Percentiles rank a stretch among this genome's conserved stretches.
Conservation (phyloP, 2,888 invertebrate genomes). For the Drosophila ezoana region DNA sequence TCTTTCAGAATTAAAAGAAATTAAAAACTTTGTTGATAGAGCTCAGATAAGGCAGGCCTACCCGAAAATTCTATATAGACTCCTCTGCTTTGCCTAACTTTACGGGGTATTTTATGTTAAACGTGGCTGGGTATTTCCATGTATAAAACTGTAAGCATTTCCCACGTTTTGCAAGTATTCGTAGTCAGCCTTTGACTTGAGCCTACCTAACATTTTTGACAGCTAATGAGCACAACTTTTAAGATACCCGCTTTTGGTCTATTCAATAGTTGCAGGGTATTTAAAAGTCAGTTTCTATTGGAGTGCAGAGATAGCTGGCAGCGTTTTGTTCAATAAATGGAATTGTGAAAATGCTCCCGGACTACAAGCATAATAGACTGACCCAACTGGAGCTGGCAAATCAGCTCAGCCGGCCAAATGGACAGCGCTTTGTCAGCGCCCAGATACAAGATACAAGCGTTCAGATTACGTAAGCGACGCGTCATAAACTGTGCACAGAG, state of each 20-base stretch:
- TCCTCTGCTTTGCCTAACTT: neutral
- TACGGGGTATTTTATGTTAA: neutral
- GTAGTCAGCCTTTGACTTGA: no score
- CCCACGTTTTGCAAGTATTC: no score
- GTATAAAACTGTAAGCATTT: no score
- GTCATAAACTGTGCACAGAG: conserved; percentile 53
- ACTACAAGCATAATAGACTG: conserved; percentile 13
- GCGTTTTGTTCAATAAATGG: conserved; percentile 30
- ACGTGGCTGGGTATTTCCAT: no score
- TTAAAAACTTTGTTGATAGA: no score
- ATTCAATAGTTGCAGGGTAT: conserved; percentile 20
- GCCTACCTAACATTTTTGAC: no score
- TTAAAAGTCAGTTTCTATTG: neutral
- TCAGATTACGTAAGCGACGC: conserved; percentile 71
- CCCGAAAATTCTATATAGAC: no score
- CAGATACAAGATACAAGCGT: conserved; percentile 27
- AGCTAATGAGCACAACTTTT: neutral
- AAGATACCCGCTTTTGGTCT: neutral
- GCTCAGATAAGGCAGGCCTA: no score
- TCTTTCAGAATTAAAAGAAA: no score
- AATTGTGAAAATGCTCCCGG: conserved; percentile 16
- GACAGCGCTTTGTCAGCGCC: conserved; percentile 42
- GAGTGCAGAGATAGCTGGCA: conserved; percentile 7
- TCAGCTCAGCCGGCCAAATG: conserved; percentile 42
- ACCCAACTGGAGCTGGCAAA: conserved; percentile 20